Conservation (phyloP, 2,113 vertebrate species). For the Gavia stellata region DNA sequence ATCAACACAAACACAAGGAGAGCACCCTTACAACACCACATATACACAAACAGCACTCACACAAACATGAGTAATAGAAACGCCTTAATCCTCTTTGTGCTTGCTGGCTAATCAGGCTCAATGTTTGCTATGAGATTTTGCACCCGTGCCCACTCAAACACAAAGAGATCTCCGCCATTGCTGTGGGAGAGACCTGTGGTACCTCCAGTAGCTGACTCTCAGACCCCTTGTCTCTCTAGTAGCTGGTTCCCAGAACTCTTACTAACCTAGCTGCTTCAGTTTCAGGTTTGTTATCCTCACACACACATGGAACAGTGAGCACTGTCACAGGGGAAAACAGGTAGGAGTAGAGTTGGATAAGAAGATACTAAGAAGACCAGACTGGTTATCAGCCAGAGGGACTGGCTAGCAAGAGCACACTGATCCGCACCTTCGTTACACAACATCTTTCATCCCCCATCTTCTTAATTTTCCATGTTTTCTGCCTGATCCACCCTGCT, state of each 20-base stretch:
- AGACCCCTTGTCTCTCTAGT: background rate
- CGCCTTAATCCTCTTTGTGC: background rate
- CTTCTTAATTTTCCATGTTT: background rate
- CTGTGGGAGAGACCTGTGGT: background rate
- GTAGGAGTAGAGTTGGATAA: background rate
- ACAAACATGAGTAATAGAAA: background rate
- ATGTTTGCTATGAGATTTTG: background rate
- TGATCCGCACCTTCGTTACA: background rate
- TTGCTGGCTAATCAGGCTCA: background rate
- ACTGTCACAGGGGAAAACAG: background rate
- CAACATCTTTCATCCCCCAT: background rate
- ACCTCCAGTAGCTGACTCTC: background rate
- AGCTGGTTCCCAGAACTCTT: background rate
- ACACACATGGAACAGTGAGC: background rate
- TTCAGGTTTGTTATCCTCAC: background rate
- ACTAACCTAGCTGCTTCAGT: background rate
- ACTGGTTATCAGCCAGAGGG: background rate
- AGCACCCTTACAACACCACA: background rate
- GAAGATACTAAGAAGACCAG: background rate
- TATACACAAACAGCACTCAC: background rate
- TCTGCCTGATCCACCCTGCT: background rate
- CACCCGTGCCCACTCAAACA: background rate
- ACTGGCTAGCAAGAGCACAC: background rate
- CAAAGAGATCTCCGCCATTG: background rate
- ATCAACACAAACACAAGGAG: background rate